phyloP scores from a whole-genome alignment of 2,888 invertebrate genomes.

The Zygaena filipendulae region DNA sequence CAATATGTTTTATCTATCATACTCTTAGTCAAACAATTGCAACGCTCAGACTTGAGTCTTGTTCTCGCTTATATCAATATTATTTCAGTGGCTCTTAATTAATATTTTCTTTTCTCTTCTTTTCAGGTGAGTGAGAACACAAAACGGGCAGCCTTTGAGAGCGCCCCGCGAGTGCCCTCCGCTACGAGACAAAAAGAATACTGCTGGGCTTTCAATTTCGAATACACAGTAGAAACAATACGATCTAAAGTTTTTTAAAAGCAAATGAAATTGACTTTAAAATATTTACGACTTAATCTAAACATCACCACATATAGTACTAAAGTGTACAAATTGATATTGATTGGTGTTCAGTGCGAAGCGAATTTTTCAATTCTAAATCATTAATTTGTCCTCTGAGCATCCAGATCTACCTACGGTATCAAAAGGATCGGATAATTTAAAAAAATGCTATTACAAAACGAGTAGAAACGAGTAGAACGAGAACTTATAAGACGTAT shows the following conservation, averaged over 20 bases:
- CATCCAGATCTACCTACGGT: no score
- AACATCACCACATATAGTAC: constrained; percentile 44
- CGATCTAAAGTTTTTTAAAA: constrained; percentile 61
- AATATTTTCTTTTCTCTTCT: constrained; percentile 66
- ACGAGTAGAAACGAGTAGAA: no score
- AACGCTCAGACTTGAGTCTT: no score
- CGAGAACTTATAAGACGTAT: no score
- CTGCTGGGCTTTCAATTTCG: constrained; percentile 58
- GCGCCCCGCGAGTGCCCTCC: constrained; percentile 28
- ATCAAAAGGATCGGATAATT: no score
- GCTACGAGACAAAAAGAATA: constrained; percentile 52
- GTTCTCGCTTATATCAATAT: constrained; percentile 59
- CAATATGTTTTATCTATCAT: no score
- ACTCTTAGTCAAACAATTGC: no score
- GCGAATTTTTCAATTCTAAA: no score
- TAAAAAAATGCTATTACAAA: no score
- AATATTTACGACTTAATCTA: constrained; percentile 49
- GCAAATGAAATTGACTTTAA: constrained; percentile 61
- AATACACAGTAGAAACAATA: constrained; percentile 56
- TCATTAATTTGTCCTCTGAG: no score
- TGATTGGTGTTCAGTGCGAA: no score
- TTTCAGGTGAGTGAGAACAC: constrained; percentile 63
- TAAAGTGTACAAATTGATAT: no score
- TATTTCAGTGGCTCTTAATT: constrained; percentile 63
- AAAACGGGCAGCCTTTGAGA: constrained; percentile 51